Percentiles rank a stretch among this genome's conserved stretches.
Conservation (phyloP, 2,888 invertebrate species). For the Perizoma affinitatum region DNA sequence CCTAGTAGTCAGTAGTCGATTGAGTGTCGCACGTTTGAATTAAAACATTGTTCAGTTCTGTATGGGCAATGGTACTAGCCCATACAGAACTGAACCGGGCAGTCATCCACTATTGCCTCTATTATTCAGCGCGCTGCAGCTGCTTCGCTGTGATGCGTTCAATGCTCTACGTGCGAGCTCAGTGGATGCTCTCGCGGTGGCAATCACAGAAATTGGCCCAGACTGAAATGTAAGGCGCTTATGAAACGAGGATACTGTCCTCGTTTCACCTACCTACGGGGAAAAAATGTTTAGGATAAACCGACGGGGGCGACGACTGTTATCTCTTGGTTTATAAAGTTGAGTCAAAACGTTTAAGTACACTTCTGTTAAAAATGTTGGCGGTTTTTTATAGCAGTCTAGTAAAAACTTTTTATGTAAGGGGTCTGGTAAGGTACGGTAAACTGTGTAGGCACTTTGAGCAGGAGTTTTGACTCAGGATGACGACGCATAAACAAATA, state of each 20-base stretch:
- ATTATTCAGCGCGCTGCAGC: background rate
- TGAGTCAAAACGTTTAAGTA: constrained; percentile 9
- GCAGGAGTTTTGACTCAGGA: too few species aligned
- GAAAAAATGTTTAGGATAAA: constrained; percentile 8
- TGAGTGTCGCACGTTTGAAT: too few species aligned
- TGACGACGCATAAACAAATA: too few species aligned
- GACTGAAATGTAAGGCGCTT: constrained; percentile 15
- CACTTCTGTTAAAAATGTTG: constrained; percentile 2
- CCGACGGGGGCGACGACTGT: background rate
- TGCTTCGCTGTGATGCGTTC: background rate
- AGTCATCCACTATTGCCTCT: background rate
- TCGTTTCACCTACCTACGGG: constrained; percentile 1
- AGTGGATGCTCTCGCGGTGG: constrained; percentile 5
- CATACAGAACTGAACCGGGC: too few species aligned
- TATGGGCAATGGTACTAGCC: too few species aligned
- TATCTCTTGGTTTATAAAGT: constrained; percentile 13
- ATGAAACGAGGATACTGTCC: constrained; percentile 10
- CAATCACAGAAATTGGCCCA: constrained; percentile 19
- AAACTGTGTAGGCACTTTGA: too few species aligned
- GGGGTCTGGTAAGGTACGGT: too few species aligned
- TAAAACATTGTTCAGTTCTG: too few species aligned
- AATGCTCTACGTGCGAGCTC: constrained; percentile 2
- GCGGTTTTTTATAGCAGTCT: background rate
- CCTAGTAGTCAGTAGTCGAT: too few species aligned
- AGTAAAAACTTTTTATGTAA: too few species aligned